phyloP scores from a whole-genome alignment of 2,888 invertebrate species.

The Erannis defoliaria region DNA sequence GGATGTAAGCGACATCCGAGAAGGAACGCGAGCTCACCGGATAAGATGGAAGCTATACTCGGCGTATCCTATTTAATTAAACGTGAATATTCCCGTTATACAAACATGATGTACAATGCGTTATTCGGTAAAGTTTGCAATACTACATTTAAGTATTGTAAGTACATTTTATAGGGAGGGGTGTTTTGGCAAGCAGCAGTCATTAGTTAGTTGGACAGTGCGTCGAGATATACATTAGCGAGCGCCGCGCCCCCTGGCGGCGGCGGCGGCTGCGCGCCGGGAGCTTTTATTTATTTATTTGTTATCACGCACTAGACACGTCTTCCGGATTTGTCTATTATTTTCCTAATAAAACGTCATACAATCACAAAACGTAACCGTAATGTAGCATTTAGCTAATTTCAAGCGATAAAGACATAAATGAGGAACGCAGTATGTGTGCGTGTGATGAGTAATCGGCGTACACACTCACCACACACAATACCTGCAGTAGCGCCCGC shows the following conservation, averaged over 20 bases:
- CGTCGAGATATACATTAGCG: slow-evolving; percentile 7
- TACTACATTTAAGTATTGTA: too few relatives aligned
- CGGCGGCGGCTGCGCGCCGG: not conserved
- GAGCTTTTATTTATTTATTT: slow-evolving; percentile 9
- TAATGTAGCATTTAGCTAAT: not conserved
- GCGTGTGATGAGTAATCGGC: not conserved
- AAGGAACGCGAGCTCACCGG: too few relatives aligned
- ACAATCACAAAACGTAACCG: not conserved
- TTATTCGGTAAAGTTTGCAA: too few relatives aligned
- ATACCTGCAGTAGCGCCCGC: not conserved
- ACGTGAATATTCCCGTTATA: too few relatives aligned
- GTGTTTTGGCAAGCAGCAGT: slow-evolving; percentile 1
- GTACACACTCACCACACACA: too few relatives aligned
- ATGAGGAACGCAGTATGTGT: not conserved
- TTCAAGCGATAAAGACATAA: not conserved
- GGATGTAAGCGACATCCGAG: too few relatives aligned
- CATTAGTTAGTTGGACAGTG: slow-evolving; percentile 11
- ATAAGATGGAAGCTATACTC: too few relatives aligned
- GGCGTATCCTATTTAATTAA: too few relatives aligned
- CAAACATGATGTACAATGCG: too few relatives aligned
- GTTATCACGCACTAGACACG: too few relatives aligned
- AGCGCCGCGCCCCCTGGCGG: not conserved
- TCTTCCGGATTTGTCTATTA: too few relatives aligned
- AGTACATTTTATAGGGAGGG: too few relatives aligned
- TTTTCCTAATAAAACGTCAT: not conserved